Evolutionary conservation across 2,888 invertebrate genomes (phyloP).

Genomic region (Cremastinae sp.): DNA sequence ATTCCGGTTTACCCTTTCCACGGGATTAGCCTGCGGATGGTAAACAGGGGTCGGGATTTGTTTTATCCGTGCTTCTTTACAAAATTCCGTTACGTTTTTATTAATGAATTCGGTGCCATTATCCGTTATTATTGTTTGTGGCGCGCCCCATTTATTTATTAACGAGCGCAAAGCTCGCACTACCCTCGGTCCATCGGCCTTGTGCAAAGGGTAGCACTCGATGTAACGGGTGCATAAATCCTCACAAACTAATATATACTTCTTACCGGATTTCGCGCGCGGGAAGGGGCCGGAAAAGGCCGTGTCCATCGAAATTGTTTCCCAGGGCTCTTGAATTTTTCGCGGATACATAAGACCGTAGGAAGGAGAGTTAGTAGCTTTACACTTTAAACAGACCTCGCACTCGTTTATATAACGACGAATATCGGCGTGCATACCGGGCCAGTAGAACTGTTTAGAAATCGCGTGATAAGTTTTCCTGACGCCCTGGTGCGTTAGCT

Average conservation of each 20-base stretch:
- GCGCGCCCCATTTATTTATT: slow-evolving; percentile 23
- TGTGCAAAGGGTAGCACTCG: slow-evolving; percentile 10
- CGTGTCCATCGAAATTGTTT: slow-evolving; percentile 27
- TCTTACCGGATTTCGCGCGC: slow-evolving; percentile 23
- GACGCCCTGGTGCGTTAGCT: slow-evolving; percentile 8
- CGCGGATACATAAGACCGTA: slow-evolving; percentile 18
- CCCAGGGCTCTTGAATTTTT: slow-evolving; percentile 20
- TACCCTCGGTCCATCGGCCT: slow-evolving; percentile 13
- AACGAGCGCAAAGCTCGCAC: not conserved
- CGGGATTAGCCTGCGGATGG: slow-evolving; percentile 37
- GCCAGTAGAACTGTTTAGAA: slow-evolving; percentile 27
- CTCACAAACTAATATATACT: slow-evolving; percentile 32
- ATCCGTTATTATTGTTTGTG: slow-evolving; percentile 17
- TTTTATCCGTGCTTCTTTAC: not conserved
- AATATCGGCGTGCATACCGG: slow-evolving; percentile 15
- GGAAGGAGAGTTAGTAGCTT: not conserved
- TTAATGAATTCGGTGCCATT: slow-evolving; percentile 36
- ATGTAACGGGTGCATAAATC: slow-evolving; percentile 16
- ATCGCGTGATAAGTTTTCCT: slow-evolving; percentile 27
- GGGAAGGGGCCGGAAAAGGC: slow-evolving; percentile 31
- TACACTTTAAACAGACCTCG: slow-evolving; percentile 9
- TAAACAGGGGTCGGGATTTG: slow-evolving; percentile 34
- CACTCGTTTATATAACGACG: slow-evolving; percentile 6
- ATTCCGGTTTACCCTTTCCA: slow-evolving; percentile 32
- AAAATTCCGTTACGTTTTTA: not conserved